A percentile compares a stretch with the other conserved stretches of the same genome.
These are phyloP conservation scores for Carassius auratus DNA, from an alignment of 2,113 vertebrate species.

Conservation along the genomic window DNA sequence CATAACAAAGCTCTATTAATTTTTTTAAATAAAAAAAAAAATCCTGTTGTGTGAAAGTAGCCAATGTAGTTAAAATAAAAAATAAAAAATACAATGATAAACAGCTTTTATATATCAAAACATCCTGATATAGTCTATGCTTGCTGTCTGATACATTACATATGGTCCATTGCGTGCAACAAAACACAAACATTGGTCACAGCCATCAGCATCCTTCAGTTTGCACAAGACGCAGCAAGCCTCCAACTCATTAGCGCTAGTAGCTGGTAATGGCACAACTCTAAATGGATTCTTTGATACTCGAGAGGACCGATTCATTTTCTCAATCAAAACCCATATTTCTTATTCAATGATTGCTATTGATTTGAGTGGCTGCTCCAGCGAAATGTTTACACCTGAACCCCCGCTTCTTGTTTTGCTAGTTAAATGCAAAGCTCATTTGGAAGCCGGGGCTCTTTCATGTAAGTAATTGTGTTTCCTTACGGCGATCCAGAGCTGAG, in stretches of 20 bases:
- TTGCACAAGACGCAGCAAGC: conserved; percentile 45
- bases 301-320: conserved; percentile 66
- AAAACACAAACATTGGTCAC: conserved; percentile 16
- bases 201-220: conserved; percentile 8
- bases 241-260: conserved; percentile 50
- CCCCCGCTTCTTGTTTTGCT: conserved; percentile 67
- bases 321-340: conserved; percentile 57
- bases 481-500: conserved; percentile 55
- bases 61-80: background rate
- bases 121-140: background rate
- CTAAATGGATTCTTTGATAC: conserved; percentile 65
- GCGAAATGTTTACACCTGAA: conserved; percentile 57
- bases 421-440: conserved; percentile 71
- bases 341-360: conserved; percentile 75
- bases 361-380: conserved; percentile 69
- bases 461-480: conserved; percentile 72
- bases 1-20: too few relatives aligned
- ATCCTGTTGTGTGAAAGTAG: background rate
- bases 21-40: too few relatives aligned
- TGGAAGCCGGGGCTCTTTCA: conserved; percentile 67
- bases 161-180: conserved; percentile 32
- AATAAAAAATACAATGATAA: background rate
- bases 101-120: conserved; percentile 16
- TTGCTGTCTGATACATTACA: conserved; percentile 10
- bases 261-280: conserved; percentile 53